phyloP scores from a whole-genome alignment of 2,797 vertebrate genomes.

The Gadopsis bispinosus region DNA sequence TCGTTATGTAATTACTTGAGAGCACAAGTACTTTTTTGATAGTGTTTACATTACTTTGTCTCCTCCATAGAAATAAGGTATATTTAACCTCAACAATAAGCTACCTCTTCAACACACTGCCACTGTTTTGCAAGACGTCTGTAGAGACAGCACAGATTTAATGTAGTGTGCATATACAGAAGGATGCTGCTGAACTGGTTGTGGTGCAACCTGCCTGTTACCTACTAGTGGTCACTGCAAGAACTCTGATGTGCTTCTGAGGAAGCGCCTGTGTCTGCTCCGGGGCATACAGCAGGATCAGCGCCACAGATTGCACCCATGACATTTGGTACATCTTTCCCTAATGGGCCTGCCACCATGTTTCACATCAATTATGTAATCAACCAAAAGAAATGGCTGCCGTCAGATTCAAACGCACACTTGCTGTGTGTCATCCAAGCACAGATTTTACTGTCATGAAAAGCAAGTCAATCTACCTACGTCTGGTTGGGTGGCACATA shows the following conservation, averaged over 20 bases:
- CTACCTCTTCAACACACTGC: too few species aligned
- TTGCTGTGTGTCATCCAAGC: not conserved
- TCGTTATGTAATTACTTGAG: not conserved
- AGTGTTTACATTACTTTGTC: not conserved
- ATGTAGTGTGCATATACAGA: not conserved
- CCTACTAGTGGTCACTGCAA: not conserved
- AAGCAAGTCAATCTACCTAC: not conserved
- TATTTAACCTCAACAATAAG: not conserved
- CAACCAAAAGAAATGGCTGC: not conserved
- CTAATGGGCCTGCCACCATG: conserved; percentile 17
- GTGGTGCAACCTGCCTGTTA: not conserved
- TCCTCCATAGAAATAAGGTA: not conserved
- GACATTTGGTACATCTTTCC: conserved; percentile 5
- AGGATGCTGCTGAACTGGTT: not conserved
- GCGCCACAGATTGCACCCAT: conserved; percentile 12
- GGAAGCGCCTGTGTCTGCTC: conserved; percentile 1
- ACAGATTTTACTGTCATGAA: not conserved
- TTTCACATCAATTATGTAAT: conserved; percentile 29
- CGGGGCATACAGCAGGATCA: not conserved
- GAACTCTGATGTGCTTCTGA: conserved; percentile 9
- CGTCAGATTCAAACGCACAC: not conserved
- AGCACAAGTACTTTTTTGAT: not conserved
- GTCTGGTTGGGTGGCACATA: conserved; percentile 15
- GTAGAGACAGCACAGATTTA: not conserved
- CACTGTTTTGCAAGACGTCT: not conserved